phyloP scores from a whole-genome alignment of 2,888 invertebrate species.

The Neoscelio sp. region DNA sequence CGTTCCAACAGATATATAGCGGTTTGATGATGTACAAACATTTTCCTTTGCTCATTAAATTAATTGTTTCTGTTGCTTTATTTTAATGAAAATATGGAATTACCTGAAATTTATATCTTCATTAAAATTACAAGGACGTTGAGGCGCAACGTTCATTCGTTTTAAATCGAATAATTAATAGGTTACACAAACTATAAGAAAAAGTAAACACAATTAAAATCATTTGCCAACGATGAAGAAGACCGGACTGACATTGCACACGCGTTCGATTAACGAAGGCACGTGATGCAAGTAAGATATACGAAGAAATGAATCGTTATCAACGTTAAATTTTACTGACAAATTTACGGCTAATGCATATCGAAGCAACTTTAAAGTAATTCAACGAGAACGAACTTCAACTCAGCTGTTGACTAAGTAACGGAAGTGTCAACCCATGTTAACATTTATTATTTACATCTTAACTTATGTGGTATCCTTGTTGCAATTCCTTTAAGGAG shows the following conservation, averaged over 20 bases:
- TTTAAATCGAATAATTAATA: too few relatives aligned
- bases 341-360: constrained; percentile 35
- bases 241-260: constrained; percentile 46
- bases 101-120: too few relatives aligned
- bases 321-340: constrained; percentile 17
- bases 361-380: not conserved
- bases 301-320: constrained; percentile 25
- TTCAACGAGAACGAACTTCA: constrained; percentile 10
- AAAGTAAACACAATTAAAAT: constrained; percentile 43
- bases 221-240: constrained; percentile 31
- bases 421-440: constrained; percentile 28
- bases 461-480: too few relatives aligned
- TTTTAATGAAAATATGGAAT: too few relatives aligned
- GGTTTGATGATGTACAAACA: constrained; percentile 18
- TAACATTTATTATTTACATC: too few relatives aligned
- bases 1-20: constrained; percentile 13
- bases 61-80: too few relatives aligned
- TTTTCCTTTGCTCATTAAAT: too few relatives aligned
- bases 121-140: too few relatives aligned
- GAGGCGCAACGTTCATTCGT: too few relatives aligned
- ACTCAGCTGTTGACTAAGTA: constrained; percentile 10
- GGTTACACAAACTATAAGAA: too few relatives aligned
- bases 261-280: constrained; percentile 48
- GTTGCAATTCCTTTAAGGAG: too few relatives aligned
- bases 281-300: constrained; percentile 23